A percentile compares a stretch with the other conserved stretches of the same genome.
These are phyloP conservation scores for Telmatochromis sp. DNA, from an alignment of 2,113 vertebrate species.

Conservation along the genomic window DNA sequence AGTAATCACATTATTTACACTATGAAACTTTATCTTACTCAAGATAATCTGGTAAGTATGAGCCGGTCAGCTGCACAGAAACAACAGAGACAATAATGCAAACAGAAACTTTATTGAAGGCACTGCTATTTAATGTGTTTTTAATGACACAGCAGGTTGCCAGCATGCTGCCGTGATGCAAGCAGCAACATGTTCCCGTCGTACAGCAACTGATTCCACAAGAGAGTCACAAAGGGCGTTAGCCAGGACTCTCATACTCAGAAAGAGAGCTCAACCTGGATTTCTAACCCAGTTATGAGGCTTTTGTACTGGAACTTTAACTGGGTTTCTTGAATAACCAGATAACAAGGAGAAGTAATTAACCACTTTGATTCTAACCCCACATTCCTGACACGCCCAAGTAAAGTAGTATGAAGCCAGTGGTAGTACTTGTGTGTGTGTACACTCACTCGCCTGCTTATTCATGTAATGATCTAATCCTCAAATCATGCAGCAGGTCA, in stretches of 20 bases:
- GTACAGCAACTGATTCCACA: neutral
- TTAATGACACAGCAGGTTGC: neutral
- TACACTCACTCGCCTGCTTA: neutral
- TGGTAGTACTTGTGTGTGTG: neutral
- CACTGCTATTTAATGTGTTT: neutral
- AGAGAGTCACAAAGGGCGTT: neutral
- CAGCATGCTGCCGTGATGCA: neutral
- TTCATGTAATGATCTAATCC: neutral
- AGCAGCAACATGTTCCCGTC: neutral
- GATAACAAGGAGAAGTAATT: neutral
- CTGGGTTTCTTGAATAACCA: neutral
- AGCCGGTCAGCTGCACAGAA: neutral
- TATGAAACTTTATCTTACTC: neutral
- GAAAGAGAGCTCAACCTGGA: neutral
- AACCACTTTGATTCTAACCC: neutral
- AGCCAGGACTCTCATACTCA: neutral
- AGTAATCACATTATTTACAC: neutral
- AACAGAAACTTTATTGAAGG: neutral
- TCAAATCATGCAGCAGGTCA: neutral
- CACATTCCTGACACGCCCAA: neutral
- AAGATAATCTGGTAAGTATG: accelerated
- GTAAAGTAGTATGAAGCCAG: neutral
- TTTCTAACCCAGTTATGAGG: neutral
- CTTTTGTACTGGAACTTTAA: neutral
- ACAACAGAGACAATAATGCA: neutral